Evolutionary conservation across 2,888 invertebrate genomes (phyloP).

Genomic region (Rhagium mordax): DNA sequence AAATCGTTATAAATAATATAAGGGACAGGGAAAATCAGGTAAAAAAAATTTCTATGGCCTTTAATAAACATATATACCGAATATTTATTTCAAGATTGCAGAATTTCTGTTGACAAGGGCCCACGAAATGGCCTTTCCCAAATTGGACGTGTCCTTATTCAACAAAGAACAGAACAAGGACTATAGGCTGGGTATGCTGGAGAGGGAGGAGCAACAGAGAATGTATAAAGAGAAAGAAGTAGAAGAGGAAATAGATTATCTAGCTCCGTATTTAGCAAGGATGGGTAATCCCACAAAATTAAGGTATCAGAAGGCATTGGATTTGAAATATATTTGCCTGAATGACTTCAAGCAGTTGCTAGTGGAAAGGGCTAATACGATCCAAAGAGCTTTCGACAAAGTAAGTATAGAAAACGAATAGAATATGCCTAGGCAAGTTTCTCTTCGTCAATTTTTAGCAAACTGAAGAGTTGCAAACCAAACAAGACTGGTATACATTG

Average conservation of each 20-base stretch:
- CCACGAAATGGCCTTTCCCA: slow-evolving; percentile 70
- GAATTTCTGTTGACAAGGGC: slow-evolving; percentile 70
- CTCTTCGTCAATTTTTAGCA: no score
- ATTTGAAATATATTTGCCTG: slow-evolving; percentile 75
- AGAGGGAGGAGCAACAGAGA: slow-evolving; percentile 72
- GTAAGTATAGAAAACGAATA: background rate
- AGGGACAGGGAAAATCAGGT: slow-evolving; percentile 70
- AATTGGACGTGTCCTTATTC: slow-evolving; percentile 72
- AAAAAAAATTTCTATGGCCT: no score
- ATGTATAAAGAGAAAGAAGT: slow-evolving; percentile 74
- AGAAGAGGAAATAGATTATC: slow-evolving; percentile 76
- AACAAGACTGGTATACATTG: slow-evolving; percentile 74
- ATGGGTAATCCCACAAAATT: slow-evolving; percentile 72
- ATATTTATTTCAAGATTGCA: slow-evolving; percentile 60
- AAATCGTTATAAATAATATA: slow-evolving; percentile 73
- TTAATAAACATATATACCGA: background rate
- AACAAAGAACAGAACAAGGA: slow-evolving; percentile 74
- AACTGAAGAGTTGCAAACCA: slow-evolving; percentile 72
- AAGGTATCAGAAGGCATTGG: slow-evolving; percentile 66
- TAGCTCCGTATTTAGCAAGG: slow-evolving; percentile 77
- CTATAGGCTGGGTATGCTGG: slow-evolving; percentile 70
- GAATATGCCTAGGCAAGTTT: no score
- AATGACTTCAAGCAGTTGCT: slow-evolving; percentile 78
- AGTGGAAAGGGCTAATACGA: slow-evolving; percentile 75
- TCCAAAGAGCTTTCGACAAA: slow-evolving; percentile 78